Conservation (phyloP, 2,888 invertebrate genomes). For the Drepanosiphum platanoidis region DNA sequence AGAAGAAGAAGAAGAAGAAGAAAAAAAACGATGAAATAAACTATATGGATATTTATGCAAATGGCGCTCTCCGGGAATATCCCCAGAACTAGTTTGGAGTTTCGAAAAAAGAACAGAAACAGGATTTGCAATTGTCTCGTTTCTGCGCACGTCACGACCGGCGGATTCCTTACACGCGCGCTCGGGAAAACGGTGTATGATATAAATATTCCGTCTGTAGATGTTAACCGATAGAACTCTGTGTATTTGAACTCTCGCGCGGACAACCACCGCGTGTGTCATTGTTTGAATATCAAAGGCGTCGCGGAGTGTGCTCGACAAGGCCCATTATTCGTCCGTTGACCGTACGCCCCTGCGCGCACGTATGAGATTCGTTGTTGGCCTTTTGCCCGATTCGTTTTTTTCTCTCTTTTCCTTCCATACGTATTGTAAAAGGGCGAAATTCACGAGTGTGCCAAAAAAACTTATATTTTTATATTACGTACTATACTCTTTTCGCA, state of each 20-base stretch:
- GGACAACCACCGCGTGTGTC: background rate
- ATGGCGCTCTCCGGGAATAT: conserved; percentile 31
- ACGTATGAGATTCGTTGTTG: background rate
- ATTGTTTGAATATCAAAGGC: conserved; percentile 16
- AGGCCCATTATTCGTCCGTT: background rate
- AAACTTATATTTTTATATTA: background rate
- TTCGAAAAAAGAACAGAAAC: conserved; percentile 31
- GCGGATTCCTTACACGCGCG: conserved; percentile 9
- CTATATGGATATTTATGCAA: conserved; percentile 46
- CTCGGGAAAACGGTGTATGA: conserved; percentile 26
- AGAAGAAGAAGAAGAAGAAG: background rate
- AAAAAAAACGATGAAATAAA: conserved; percentile 38
- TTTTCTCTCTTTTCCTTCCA: background rate
- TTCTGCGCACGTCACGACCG: conserved; percentile 36
- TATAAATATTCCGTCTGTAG: conserved; percentile 42
- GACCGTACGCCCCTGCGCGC: background rate
- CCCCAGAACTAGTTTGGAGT: conserved; percentile 52
- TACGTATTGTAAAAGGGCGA: background rate
- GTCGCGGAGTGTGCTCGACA: background rate
- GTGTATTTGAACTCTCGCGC: conserved; percentile 1
- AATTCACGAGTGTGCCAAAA: background rate
- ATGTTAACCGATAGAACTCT: conserved; percentile 20
- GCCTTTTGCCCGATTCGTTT: background rate
- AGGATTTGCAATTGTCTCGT: conserved; percentile 54
- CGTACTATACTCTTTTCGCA: background rate